phyloP scores from a whole-genome alignment of 2,113 vertebrate species.

The Ceyx melanurus region DNA sequence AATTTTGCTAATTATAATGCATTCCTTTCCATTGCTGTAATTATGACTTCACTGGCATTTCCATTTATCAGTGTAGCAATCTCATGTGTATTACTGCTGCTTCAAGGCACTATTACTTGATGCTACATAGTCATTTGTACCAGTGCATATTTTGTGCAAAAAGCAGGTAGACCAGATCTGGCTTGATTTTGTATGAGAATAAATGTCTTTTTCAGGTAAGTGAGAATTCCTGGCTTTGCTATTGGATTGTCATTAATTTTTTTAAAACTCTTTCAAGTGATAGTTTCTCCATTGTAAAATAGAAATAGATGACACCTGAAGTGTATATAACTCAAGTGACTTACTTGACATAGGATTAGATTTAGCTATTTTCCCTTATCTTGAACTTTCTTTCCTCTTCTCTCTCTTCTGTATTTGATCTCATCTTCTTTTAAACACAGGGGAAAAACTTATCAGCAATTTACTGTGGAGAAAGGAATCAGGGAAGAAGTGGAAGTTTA shows the following conservation, averaged over 20 bases:
- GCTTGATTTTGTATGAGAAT: neutral
- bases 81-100: neutral
- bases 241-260: neutral
- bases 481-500: neutral
- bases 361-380: neutral
- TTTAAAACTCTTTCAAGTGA: neutral
- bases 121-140: neutral
- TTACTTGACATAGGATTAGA: neutral
- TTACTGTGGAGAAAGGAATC: neutral
- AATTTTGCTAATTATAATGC: conserved; percentile 3
- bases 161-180: neutral
- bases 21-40: neutral
- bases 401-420: neutral
- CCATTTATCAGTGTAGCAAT: neutral
- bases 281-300: neutral
- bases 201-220: neutral
- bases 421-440: neutral
- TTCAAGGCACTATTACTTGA: neutral
- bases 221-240: neutral
- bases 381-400: neutral
- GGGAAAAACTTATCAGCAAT: neutral
- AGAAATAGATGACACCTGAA: neutral
- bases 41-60: conserved; percentile 8
- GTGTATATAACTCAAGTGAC: neutral
- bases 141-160: neutral